phyloP scores from a whole-genome alignment of 2,888 invertebrate genomes.

The Epinotia brunnichana region DNA sequence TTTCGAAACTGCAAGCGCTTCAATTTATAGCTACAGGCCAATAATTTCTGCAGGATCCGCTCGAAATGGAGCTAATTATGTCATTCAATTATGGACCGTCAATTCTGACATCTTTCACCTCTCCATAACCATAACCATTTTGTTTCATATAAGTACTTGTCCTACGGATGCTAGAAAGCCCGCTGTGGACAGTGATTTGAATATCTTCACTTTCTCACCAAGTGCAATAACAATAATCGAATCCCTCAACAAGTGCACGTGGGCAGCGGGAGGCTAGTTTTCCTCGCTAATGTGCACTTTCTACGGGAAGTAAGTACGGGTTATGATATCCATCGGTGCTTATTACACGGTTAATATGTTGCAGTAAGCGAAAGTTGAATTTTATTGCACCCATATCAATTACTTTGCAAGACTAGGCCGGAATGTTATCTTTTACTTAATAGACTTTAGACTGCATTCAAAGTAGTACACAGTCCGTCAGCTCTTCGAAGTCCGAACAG shows the following conservation, averaged over 20 bases:
- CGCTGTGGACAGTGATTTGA: not conserved
- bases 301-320: constrained; percentile 54
- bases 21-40: not conserved
- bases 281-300: constrained; percentile 55
- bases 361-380: constrained; percentile 39
- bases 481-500: no score
- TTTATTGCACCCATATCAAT: constrained; percentile 34
- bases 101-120: no score
- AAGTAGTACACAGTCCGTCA: no score
- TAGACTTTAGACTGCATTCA: not conserved
- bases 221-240: constrained; percentile 23
- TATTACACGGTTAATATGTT: constrained; percentile 36
- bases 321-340: constrained; percentile 41
- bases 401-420: constrained; percentile 9
- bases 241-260: constrained; percentile 19
- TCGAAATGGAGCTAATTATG: not conserved
- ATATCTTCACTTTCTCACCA: constrained; percentile 20
- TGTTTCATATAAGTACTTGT: no score
- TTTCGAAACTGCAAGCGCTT: constrained; percentile 6
- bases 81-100: no score
- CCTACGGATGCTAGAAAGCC: not conserved
- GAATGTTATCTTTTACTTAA: not conserved
- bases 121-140: no score
- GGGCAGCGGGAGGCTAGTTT: constrained; percentile 48
- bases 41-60: not conserved